Conservation (phyloP, 2,797 vertebrate species). For the Sebastolobus alascanus region DNA sequence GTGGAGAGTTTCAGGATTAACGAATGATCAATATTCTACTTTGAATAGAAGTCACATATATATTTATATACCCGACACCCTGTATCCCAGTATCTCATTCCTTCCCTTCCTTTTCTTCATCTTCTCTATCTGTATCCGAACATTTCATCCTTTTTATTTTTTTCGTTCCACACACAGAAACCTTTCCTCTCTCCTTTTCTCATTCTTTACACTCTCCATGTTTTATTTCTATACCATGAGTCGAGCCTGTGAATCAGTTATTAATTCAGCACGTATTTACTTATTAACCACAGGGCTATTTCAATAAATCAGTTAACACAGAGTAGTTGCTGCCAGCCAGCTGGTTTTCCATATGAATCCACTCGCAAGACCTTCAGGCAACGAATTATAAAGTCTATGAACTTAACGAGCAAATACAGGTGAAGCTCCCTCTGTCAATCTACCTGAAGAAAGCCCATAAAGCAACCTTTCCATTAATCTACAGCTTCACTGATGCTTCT, state of each 20-base stretch:
- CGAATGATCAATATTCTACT: slow-evolving; percentile 47
- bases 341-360: slow-evolving; percentile 21
- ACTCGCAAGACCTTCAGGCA: neutral
- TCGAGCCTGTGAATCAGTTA: slow-evolving; percentile 2
- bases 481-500: neutral
- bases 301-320: slow-evolving; percentile 21
- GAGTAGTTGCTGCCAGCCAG: neutral
- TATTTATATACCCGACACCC: neutral
- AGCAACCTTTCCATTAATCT: slow-evolving; percentile 9
- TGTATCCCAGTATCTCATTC: neutral
- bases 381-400: neutral
- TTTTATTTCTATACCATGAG: slow-evolving; percentile 2
- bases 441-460: slow-evolving; percentile 10
- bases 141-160: neutral
- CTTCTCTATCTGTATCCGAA: neutral
- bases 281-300: slow-evolving; percentile 18
- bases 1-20: slow-evolving; percentile 24
- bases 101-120: slow-evolving; percentile 1
- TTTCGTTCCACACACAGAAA: neutral
- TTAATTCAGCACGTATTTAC: slow-evolving; percentile 27
- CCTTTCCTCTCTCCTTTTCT: neutral
- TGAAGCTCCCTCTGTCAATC: neutral
- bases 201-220: neutral
- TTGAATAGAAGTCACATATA: slow-evolving; percentile 33
- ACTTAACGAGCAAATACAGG: slow-evolving; percentile 10